Conservation (phyloP, 2,888 invertebrate species). For the Pterostichus niger region DNA sequence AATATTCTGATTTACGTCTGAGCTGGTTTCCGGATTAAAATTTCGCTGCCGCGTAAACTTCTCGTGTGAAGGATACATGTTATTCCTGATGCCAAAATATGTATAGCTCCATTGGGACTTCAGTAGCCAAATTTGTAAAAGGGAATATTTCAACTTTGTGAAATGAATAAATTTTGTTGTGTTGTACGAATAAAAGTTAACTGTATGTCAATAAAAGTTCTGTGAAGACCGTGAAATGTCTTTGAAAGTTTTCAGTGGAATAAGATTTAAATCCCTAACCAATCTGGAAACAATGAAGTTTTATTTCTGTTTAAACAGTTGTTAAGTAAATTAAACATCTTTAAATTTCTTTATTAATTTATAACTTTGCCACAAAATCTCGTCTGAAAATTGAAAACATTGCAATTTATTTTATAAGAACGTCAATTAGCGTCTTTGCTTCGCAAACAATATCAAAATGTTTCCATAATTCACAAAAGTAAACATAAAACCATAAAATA, state of each 20-base stretch:
- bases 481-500: no score
- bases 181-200: constrained; percentile 51
- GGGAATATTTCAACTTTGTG: constrained; percentile 27
- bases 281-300: constrained; percentile 28
- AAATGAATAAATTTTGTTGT: constrained; percentile 49
- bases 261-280: constrained; percentile 32
- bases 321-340: constrained; percentile 42
- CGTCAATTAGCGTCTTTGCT: no score
- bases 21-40: constrained; percentile 44
- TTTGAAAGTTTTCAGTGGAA: constrained; percentile 40
- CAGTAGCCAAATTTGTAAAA: constrained; percentile 17
- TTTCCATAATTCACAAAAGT: no score
- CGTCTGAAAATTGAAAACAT: no score
- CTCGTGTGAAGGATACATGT: not conserved
- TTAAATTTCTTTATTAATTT: constrained; percentile 25
- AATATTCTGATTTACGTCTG: constrained; percentile 59
- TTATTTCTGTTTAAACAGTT: constrained; percentile 38
- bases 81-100: constrained; percentile 25
- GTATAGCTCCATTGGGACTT: not conserved
- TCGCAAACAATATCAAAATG: no score
- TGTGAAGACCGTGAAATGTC: constrained; percentile 30
- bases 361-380: constrained; percentile 2
- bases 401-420: no score
- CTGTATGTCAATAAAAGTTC: constrained; percentile 45
- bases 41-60: constrained; percentile 1